Conservation (phyloP, 53 echinoderm and acorn worm species). For the Stichopus horrens region DNA sequence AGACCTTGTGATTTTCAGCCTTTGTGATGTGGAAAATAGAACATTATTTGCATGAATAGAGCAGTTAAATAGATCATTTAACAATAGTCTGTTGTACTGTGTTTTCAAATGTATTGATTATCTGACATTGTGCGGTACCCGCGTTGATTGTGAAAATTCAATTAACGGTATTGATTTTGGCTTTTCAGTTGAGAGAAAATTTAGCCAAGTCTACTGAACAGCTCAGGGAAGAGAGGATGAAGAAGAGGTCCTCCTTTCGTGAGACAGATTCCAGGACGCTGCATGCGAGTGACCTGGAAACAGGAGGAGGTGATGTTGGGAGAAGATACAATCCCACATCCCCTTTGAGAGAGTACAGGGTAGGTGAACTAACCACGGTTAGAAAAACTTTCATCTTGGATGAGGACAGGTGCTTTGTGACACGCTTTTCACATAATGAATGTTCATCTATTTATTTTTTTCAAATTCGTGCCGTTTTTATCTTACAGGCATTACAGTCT, state of each 20-base stretch:
- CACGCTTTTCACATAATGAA: too few relatives aligned
- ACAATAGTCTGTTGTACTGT: too few relatives aligned
- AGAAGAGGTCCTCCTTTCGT: slow-evolving; percentile 20
- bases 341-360: slow-evolving; percentile 66
- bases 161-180: not conserved
- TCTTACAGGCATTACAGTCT: too few relatives aligned
- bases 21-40: too few relatives aligned
- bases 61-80: too few relatives aligned
- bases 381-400: not conserved
- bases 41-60: too few relatives aligned
- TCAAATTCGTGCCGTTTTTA: too few relatives aligned
- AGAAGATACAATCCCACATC: slow-evolving; percentile 67
- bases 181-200: slow-evolving; percentile 59
- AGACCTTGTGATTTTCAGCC: too few relatives aligned
- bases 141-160: not conserved
- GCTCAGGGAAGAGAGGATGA: slow-evolving; percentile 55
- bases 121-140: not conserved
- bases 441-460: too few relatives aligned
- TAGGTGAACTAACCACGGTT: slow-evolving; percentile 14
- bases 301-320: slow-evolving; percentile 8
- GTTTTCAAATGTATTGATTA: not conserved
- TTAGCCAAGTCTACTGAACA: slow-evolving; percentile 67
- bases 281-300: slow-evolving; percentile 69
- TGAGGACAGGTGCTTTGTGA: not conserved
- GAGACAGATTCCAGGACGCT: slow-evolving; percentile 48